Evolutionary conservation across 1,140 invertebrate genomes (phyloP).

Genomic region (Eurosta solidaginis): DNA sequence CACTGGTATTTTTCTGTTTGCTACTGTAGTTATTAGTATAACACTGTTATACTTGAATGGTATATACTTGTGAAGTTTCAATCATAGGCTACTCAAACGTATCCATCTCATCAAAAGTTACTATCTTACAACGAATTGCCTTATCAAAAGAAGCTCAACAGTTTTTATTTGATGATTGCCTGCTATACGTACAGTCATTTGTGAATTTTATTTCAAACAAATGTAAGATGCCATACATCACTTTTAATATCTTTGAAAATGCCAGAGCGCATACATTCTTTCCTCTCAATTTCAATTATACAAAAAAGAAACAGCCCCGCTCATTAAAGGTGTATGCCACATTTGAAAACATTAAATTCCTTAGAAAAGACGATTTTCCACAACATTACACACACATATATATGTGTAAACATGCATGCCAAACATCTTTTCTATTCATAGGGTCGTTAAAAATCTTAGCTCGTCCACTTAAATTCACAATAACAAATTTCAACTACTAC

Average conservation of each 20-base stretch:
- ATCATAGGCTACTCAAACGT: background rate
- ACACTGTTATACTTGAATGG: too few relatives aligned
- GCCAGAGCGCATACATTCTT: background rate
- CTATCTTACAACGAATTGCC: background rate
- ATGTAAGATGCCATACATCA: background rate
- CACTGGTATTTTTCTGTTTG: too few relatives aligned
- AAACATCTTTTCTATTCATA: background rate
- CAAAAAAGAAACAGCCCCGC: too few relatives aligned
- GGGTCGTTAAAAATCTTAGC: slow-evolving; percentile 1
- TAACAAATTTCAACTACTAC: too few relatives aligned
- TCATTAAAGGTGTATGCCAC: background rate
- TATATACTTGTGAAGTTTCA: background rate
- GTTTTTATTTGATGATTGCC: background rate
- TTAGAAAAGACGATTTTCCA: background rate
- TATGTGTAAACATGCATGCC: background rate
- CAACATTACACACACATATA: background rate
- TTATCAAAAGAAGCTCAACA: background rate
- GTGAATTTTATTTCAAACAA: background rate
- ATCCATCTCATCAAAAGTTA: background rate
- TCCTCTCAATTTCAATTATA: background rate
- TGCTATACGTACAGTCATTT: background rate
- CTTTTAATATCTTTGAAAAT: background rate
- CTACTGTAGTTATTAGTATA: too few relatives aligned
- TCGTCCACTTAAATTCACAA: background rate
- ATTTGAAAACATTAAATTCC: background rate